Evolutionary conservation across 2,113 vertebrate genomes (phyloP).

Genomic region (Pogonocichla stellata): DNA sequence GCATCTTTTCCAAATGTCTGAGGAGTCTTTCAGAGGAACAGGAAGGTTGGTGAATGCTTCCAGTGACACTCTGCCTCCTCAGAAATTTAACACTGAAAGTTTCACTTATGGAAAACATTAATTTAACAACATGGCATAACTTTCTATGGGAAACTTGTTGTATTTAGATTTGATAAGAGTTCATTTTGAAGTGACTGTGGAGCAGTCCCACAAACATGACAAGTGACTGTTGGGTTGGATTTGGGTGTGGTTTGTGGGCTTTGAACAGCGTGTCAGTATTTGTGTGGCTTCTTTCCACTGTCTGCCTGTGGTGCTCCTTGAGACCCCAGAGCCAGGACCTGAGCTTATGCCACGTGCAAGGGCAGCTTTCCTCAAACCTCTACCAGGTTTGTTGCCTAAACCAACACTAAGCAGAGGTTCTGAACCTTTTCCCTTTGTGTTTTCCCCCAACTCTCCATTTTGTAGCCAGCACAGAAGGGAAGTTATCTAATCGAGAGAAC

Average conservation of each 20-base stretch:
- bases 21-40: background rate
- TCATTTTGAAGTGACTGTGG: background rate
- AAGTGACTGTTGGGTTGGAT: background rate
- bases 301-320: background rate
- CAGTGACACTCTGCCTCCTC: background rate
- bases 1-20: background rate
- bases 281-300: background rate
- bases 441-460: background rate
- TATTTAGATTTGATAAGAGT: background rate
- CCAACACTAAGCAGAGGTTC: background rate
- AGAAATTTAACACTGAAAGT: background rate
- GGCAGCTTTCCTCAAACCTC: background rate
- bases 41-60: background rate
- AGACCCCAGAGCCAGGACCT: background rate
- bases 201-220: background rate
- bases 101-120: background rate
- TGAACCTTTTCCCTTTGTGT: fast-evolving
- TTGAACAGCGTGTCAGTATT: background rate
- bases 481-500: background rate
- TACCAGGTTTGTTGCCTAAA: background rate
- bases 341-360: background rate
- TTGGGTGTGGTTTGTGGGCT: background rate
- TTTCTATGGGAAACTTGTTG: background rate
- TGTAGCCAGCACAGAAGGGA: background rate
- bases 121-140: background rate